phyloP scores from a whole-genome alignment of 2,113 vertebrate species.

The Thamnaconus septentrionalis region DNA sequence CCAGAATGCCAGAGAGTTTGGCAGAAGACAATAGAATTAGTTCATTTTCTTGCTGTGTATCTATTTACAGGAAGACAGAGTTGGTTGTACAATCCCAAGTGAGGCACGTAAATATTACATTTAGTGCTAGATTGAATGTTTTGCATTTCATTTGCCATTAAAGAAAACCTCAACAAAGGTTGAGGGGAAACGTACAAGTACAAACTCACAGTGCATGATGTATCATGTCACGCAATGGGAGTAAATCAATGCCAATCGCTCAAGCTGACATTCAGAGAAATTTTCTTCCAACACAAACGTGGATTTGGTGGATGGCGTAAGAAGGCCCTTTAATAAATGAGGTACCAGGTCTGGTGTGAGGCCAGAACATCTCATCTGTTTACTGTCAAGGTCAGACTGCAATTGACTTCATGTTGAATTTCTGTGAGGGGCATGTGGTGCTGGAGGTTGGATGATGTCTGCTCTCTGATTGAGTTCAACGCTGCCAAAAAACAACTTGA shows the following conservation, averaged over 20 bases:
- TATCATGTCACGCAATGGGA: constrained; percentile 1
- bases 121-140: too few relatives aligned
- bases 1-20: constrained; percentile 40
- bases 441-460: too few relatives aligned
- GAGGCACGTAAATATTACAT: too few relatives aligned
- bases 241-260: constrained; percentile 19
- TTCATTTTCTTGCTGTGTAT: constrained; percentile 29
- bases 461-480: too few relatives aligned
- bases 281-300: constrained; percentile 20
- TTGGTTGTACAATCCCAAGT: neutral
- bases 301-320: constrained; percentile 29
- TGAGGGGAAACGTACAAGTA: too few relatives aligned
- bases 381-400: constrained; percentile 45
- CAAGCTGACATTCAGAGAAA: constrained; percentile 29
- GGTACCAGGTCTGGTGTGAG: constrained; percentile 44
- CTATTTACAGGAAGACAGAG: neutral
- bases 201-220: neutral
- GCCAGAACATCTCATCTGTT: constrained; percentile 61
- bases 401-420: constrained; percentile 16
- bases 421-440: too few relatives aligned
- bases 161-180: too few relatives aligned
- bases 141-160: too few relatives aligned
- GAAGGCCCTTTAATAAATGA: constrained; percentile 55
- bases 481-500: too few relatives aligned
- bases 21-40: constrained; percentile 24